These are phyloP conservation scores for Stenchaetothrips biformis DNA, from an alignment of 2,888 invertebrate genomes.

Conservation along the genomic window DNA sequence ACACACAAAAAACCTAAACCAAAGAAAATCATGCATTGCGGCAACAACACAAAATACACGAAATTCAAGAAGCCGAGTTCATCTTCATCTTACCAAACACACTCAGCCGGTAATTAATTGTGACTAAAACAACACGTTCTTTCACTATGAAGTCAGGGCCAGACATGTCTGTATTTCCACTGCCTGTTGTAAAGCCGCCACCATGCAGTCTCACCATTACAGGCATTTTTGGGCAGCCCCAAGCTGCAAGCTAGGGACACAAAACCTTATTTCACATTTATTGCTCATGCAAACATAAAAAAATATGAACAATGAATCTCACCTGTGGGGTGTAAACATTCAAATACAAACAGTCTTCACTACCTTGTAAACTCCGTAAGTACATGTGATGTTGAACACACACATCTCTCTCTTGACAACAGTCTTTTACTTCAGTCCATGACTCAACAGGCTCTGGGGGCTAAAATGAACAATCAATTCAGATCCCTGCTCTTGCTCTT, in stretches of 20 bases:
- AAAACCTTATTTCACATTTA: background rate
- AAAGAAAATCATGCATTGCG: background rate
- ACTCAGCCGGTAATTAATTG: constrained; percentile 6
- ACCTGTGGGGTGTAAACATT: background rate
- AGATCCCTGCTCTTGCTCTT: background rate
- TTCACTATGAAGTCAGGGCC: constrained; percentile 26
- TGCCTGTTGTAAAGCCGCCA: constrained; percentile 25
- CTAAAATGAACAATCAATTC: background rate
- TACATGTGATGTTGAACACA: constrained; percentile 1
- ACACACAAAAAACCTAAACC: background rate
- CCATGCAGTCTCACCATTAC: constrained; percentile 28
- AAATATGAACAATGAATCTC: background rate
- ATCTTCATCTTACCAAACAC: constrained; percentile 10
- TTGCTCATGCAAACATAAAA: too few relatives aligned
- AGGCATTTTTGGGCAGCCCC: background rate
- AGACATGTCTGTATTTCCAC: background rate
- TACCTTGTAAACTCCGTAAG: background rate
- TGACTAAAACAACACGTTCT: constrained; percentile 15
- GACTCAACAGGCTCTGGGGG: background rate
- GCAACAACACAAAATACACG: background rate
- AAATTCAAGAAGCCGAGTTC: background rate
- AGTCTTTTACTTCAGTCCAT: background rate
- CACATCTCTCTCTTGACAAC: background rate
- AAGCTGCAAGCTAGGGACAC: background rate
- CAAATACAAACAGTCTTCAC: constrained; percentile 4